Evolutionary conservation across 2,888 invertebrate genomes (phyloP).

Genomic region (Acrobasis suavella): DNA sequence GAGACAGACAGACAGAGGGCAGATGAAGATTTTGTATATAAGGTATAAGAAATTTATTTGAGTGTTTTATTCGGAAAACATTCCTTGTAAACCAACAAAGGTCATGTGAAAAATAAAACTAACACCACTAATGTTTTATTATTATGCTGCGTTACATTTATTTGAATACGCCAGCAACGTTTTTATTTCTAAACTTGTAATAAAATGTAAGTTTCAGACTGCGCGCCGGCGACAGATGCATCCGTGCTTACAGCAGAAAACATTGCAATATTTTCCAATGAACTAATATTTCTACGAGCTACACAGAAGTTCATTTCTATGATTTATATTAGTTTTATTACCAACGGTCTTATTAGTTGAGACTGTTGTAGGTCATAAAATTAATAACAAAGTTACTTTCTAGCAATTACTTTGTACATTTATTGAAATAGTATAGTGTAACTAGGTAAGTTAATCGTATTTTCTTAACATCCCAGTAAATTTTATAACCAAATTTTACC

Average conservation of each 20-base stretch:
- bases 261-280: slow-evolving; percentile 10
- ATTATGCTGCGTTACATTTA: slow-evolving; percentile 32
- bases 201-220: slow-evolving; percentile 40
- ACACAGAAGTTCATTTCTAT: not conserved
- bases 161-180: slow-evolving; percentile 28
- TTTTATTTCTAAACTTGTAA: slow-evolving; percentile 41
- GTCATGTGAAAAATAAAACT: not conserved
- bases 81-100: not conserved
- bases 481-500: no score
- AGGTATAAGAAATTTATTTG: no score
- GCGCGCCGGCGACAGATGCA: slow-evolving; percentile 38
- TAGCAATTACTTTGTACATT: no score
- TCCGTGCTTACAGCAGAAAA: slow-evolving; percentile 30
- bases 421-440: no score
- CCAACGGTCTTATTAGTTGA: not conserved
- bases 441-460: no score
- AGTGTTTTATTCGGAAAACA: no score
- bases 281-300: not conserved
- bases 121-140: slow-evolving; percentile 25
- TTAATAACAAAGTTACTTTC: not conserved
- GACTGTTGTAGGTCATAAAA: not conserved
- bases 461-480: no score
- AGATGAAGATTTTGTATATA: no score
- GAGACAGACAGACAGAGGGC: no score
- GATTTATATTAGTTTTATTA: not conserved